phyloP scores from a whole-genome alignment of 2,888 invertebrate genomes.

The Agriopis aurantiaria region DNA sequence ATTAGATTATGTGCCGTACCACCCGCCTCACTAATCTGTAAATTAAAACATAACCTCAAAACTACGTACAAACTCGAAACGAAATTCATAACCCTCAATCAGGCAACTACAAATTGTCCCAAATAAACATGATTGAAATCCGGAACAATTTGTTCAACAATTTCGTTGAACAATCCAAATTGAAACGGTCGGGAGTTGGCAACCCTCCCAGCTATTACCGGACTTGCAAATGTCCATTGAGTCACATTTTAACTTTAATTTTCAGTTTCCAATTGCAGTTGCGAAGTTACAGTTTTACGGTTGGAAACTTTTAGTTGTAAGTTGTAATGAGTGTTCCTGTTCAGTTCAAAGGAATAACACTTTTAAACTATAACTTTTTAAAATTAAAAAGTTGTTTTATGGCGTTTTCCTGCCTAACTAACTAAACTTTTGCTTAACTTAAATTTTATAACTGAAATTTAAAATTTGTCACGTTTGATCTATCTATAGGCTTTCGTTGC shows the following conservation, averaged over 20 bases:
- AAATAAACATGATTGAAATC: slow-evolving; percentile 35
- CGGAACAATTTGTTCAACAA: slow-evolving; percentile 33
- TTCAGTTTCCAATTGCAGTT: slow-evolving; percentile 24
- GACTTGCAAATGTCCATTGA: slow-evolving; percentile 34
- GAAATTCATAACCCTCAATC: slow-evolving; percentile 10
- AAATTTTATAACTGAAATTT: no score
- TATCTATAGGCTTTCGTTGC: no score
- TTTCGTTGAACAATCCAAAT: slow-evolving; percentile 35
- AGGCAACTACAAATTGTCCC: slow-evolving; percentile 14
- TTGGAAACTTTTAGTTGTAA: slow-evolving; percentile 11
- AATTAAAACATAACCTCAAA: slow-evolving; percentile 4
- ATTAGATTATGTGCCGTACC: no score
- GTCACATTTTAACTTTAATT: slow-evolving; percentile 31
- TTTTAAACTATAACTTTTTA: neutral
- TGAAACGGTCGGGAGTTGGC: slow-evolving; percentile 32
- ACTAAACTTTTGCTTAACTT: no score
- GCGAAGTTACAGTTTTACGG: slow-evolving; percentile 15
- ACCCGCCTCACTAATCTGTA: neutral
- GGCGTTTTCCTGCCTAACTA: neutral
- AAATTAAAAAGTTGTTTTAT: neutral
- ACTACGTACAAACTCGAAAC: neutral
- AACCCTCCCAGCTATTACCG: slow-evolving; percentile 22
- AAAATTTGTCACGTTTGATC: no score
- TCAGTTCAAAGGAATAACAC: neutral
- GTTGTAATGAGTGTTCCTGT: neutral